Conservation (phyloP, 30 jellyfish, hydroid and myxozoan species). For the Catostylus mosaicus region DNA sequence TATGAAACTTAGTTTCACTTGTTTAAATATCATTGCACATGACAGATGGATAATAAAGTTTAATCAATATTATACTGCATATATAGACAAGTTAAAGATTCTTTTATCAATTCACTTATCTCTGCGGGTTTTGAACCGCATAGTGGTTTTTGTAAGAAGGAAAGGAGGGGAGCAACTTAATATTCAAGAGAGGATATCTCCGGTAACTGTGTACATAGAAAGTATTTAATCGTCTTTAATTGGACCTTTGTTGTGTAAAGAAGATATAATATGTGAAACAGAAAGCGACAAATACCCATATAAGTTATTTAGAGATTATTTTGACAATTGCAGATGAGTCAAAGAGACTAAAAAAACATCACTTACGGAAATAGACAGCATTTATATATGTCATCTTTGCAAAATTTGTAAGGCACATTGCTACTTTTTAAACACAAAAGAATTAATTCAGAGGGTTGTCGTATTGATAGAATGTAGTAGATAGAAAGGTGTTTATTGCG, state of each 20-base stretch:
- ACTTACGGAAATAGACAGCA: background rate
- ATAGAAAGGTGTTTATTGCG: too few species aligned
- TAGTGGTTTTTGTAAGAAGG: constrained; percentile 48
- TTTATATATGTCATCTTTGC: background rate
- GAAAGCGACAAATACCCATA: constrained; percentile 5
- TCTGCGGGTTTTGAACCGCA: constrained; percentile 13
- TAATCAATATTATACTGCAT: background rate
- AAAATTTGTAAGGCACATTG: background rate
- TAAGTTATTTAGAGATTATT: background rate
- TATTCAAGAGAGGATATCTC: constrained; percentile 42
- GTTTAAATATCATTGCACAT: too few species aligned
- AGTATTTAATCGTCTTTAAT: constrained; percentile 29
- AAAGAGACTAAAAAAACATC: background rate
- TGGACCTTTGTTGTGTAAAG: constrained; percentile 26
- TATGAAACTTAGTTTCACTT: too few species aligned
- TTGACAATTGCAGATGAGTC: constrained; percentile 5
- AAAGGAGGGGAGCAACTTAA: constrained; percentile 52
- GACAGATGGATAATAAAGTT: background rate
- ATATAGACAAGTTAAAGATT: background rate
- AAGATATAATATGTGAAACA: background rate
- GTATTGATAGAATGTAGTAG: too few species aligned
- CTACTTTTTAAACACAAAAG: too few species aligned
- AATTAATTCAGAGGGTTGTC: too few species aligned
- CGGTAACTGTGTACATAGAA: constrained; percentile 31
- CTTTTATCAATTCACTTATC: background rate